Base-by-base conservation (phyloP, 2,797 vertebrate species). In the Diplodus sargus region DNA sequence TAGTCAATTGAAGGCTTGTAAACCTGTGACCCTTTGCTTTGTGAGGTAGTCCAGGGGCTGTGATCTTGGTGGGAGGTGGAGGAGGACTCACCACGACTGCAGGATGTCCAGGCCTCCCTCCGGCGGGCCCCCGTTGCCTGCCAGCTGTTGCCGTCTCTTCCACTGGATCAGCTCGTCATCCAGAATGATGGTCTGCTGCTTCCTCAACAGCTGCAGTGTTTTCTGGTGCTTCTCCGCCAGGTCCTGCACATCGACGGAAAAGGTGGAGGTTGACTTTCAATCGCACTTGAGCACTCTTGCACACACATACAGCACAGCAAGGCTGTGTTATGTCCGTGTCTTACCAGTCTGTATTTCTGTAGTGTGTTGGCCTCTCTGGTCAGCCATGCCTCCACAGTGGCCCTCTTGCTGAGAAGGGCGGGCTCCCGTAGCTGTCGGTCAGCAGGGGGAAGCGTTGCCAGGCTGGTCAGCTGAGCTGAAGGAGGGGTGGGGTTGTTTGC, bases 121-220 rank as follows among this genome's bases (percentile, higher is more conserved):
- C 0, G 97, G 90, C 3, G 95, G 94, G 74, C 97, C 98, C 23
- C 98, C 97, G 0, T 99, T 99, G 78, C 98, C 97, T 0, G 97
- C 97, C 79, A 99, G 96, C 95, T 99, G 98, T 91, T 99, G 98
- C 84, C 98, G 93, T 83, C 98, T 95, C 94, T 99, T 99, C 98
- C 98, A 99, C 93, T 99, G 98, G 89, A 99, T 99, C 92, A 99
- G 93, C 85, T 99, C 98, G 0, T 99, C 98, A 0, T 99, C 97
- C 93, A 99, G 95, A 70, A 99, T 99, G 91, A 98, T 94, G 0
- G 97, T 97, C 93, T 99, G 98, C 89, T 99, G 97, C 92, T 99
- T 99, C 84, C 97, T 95, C 90, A 98, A 94, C 92, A 98, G 92
- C 91, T 97, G 96, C 93, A 99, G 92, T 18, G 97, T 98, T 92